A percentile compares a stretch with the other conserved stretches of the same genome.
phyloP scores from a whole-genome alignment of 2,888 invertebrate genomes.

The Volucella inflata region DNA sequence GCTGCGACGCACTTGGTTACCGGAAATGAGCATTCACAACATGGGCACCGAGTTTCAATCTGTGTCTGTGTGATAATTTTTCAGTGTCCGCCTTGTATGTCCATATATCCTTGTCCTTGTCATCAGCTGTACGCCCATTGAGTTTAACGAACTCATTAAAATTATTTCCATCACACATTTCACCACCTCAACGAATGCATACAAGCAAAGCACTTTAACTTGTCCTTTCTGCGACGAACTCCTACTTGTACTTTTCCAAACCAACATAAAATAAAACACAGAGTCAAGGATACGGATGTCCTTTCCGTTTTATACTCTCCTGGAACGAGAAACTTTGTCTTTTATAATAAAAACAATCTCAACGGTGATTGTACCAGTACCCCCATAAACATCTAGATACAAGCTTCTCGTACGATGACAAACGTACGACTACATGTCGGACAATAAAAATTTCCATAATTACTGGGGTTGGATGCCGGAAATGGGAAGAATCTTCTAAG shows the following conservation, averaged over 20 bases:
- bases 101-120: neutral
- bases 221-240: neutral
- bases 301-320: neutral
- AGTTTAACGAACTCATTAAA: conserved; percentile 68
- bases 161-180: conserved; percentile 50
- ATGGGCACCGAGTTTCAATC: conserved; percentile 4
- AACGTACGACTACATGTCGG: conserved; percentile 5
- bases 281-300: conserved; percentile 27
- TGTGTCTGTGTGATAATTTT: neutral
- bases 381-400: neutral
- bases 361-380: conserved; percentile 27
- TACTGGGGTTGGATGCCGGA: conserved; percentile 19
- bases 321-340: conserved; percentile 13
- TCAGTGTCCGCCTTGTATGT: neutral
- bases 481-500: conserved; percentile 9
- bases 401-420: neutral
- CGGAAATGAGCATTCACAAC: conserved; percentile 47
- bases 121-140: conserved; percentile 25
- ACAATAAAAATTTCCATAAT: conserved; percentile 56
- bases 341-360: conserved; percentile 38
- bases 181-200: conserved; percentile 29
- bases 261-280: conserved; percentile 15
- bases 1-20: conserved; percentile 17
- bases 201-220: conserved; percentile 4
- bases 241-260: neutral